phyloP scores from a whole-genome alignment of 2,797 vertebrate species.

The Otus scops region DNA sequence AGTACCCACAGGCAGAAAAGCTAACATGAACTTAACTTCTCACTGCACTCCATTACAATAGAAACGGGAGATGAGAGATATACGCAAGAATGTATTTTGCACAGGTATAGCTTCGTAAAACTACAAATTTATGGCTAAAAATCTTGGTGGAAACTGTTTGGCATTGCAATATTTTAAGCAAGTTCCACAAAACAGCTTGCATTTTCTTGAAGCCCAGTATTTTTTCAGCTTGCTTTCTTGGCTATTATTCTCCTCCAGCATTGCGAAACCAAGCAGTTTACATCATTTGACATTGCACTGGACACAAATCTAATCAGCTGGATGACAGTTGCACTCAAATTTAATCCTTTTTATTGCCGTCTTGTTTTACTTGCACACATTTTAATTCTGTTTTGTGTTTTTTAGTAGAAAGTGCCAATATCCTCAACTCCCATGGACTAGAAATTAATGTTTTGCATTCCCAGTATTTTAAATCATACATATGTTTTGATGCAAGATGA shows the following conservation, averaged over 20 bases:
- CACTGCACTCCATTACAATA: not conserved
- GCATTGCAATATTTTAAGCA: not conserved
- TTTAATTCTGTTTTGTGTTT: not conserved
- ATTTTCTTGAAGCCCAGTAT: not conserved
- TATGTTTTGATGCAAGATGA: not conserved
- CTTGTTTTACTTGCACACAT: not conserved
- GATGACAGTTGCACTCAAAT: not conserved
- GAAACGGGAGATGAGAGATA: not conserved
- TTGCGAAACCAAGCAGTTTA: not conserved
- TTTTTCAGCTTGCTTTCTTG: not conserved
- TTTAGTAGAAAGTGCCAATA: not conserved
- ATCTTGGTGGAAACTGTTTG: not conserved
- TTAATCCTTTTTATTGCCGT: not conserved
- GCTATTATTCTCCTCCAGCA: not conserved
- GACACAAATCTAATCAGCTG: not conserved
- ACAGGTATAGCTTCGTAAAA: rapidly evolving
- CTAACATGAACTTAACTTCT: not conserved
- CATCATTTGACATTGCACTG: not conserved
- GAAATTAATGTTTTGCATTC: not conserved
- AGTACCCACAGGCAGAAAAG: not conserved
- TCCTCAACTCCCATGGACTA: not conserved
- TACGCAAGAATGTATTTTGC: not conserved
- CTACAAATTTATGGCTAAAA: not conserved
- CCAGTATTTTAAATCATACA: not conserved
- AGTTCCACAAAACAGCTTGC: not conserved